Percentiles rank a stretch among this genome's conserved stretches.
phyloP scores from a whole-genome alignment of 2,113 vertebrate species.

The Chloropsis cyanopogon region DNA sequence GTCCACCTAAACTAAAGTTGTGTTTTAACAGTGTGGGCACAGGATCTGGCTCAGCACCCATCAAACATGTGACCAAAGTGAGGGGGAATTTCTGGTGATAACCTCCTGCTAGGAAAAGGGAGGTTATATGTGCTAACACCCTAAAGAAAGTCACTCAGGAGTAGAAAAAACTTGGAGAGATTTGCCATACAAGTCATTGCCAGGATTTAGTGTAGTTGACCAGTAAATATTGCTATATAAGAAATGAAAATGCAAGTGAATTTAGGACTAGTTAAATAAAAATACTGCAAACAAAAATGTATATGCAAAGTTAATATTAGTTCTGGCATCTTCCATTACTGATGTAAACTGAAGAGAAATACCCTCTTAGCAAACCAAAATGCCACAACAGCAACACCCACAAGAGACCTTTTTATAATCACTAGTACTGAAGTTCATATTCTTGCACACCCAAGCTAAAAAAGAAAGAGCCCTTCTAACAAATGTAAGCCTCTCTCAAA shows the following conservation, averaged over 20 bases:
- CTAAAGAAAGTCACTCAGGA: not conserved
- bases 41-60: not conserved
- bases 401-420: not conserved
- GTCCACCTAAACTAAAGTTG: not conserved
- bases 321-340: not conserved
- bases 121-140: not conserved
- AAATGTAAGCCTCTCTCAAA: not conserved
- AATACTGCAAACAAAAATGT: not conserved
- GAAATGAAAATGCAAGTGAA: not conserved
- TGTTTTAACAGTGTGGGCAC: not conserved
- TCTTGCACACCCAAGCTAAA: not conserved
- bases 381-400: not conserved
- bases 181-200: not conserved
- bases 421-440: not conserved
- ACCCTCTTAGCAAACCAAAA: not conserved
- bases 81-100: not conserved
- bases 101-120: not conserved
- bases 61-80: not conserved
- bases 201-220: not conserved
- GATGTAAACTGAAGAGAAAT: not conserved
- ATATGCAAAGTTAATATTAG: not conserved
- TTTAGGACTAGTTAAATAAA: not conserved
- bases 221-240: not conserved
- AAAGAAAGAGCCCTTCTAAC: not conserved
- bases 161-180: not conserved